Evolutionary conservation across 2,797 vertebrate species (phyloP), one percentile per base, ranked within the genome.

Genomic region (Novumbra hubbsi): DNA sequence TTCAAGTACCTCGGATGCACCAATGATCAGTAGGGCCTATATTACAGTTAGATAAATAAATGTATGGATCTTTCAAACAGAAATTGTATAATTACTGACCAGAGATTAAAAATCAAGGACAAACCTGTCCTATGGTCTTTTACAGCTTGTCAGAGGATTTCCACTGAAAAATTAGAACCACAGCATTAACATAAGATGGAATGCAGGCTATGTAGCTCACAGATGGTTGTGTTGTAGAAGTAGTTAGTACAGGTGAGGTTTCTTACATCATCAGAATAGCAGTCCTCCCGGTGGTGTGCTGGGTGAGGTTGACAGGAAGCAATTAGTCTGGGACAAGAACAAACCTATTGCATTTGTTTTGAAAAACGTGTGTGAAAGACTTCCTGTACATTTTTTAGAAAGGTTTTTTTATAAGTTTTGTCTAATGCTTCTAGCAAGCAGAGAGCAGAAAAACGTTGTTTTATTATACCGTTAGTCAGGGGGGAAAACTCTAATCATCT

Each of bases 1-100:
- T 21, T 64, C 24, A 69, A 6, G 28, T 57, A 70, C 49, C 21
- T 64, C 45, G 75, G 69, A 72, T 79, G 71, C 72, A 85, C 72
- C 79, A 76, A 28, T 27, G 75, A 67, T 84, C 1, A 45, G 60
- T 28, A 15, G 5, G 60, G 27, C 76, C 24, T 57, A 30, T 28
- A 71, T 57, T 38, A 28, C 45, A 50, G 15, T 45, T 12, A 34
- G n/a, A 55, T 55, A 55, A n/a, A 55, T 55, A 19, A 55, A 55
- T 9, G 52, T 7, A 55, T 55, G 19, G 19, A 30, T 27, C 28
- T 30, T 28, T 30, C 6, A 63, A 28, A 27, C 16, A 63, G 27
- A 27, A 27, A 30, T 63, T 30, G 27, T 63, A 24, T 63, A 14
- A 63, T 17, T 27, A 63, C 3, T 63, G 60, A 24, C 12, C 6